Conservation (phyloP, 2,797 vertebrate species). For the Gadopsis marmoratus region DNA sequence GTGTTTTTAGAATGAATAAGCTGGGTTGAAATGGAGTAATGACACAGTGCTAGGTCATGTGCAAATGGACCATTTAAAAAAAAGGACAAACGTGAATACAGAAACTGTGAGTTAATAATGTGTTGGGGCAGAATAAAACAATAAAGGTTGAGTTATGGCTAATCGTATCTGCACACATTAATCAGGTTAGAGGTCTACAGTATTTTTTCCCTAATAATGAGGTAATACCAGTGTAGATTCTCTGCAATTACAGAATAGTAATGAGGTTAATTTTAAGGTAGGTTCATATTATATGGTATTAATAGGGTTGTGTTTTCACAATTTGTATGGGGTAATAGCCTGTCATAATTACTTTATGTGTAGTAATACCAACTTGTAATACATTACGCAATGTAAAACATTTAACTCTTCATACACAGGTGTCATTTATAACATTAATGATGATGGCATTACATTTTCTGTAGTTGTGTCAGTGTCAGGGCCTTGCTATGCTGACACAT, state of each 20-base stretch:
- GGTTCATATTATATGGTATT: conserved; percentile 19
- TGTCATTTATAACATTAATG: conserved; percentile 14
- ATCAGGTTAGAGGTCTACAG: background rate
- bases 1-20: background rate
- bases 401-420: background rate
- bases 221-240: background rate
- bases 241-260: conserved; percentile 9
- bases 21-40: background rate
- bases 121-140: background rate
- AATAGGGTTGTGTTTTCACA: background rate
- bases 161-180: conserved; percentile 1
- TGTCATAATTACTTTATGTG: background rate
- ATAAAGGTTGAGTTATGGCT: background rate
- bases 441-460: background rate
- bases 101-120: background rate
- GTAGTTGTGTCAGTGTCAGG: background rate
- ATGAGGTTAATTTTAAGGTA: background rate
- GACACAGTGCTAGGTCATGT: background rate
- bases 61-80: background rate
- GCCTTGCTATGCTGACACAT: conserved; percentile 9
- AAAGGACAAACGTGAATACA: background rate
- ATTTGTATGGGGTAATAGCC: background rate
- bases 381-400: background rate
- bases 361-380: background rate
- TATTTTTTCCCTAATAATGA: conserved; percentile 2